Percentiles rank a stretch among this genome's conserved stretches.
phyloP scores from a whole-genome alignment of 2,888 invertebrate genomes.

The Poecilobothrus nobilitatus region DNA sequence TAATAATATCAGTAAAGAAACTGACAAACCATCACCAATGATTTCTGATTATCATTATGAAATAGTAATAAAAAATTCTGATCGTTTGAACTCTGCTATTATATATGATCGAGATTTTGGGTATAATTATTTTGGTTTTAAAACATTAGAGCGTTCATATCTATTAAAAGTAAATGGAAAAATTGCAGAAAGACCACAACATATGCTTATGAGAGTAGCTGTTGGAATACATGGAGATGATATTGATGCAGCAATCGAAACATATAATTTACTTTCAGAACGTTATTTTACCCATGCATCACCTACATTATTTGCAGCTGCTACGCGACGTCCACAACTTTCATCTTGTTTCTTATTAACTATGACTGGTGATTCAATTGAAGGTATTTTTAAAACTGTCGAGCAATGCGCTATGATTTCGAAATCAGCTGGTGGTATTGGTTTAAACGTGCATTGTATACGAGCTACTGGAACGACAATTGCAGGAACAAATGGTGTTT shows the following conservation, averaged over 20 bases:
- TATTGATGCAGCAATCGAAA: conserved; percentile 85
- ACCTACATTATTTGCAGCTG: conserved; percentile 93
- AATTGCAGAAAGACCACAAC: conserved; percentile 94
- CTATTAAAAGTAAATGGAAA: conserved; percentile 83
- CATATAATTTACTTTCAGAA: conserved; percentile 91
- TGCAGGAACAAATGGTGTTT: conserved; percentile 87
- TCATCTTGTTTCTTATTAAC: conserved; percentile 93
- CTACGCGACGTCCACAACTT: conserved; percentile 81
- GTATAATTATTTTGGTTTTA: conserved; percentile 99
- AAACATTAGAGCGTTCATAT: conserved; percentile 93
- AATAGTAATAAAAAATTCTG: conserved; percentile 79
- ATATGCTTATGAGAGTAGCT: conserved; percentile 96
- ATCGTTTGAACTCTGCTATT: conserved; percentile 85
- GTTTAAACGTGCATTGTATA: conserved; percentile 92
- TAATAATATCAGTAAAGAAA: conserved; percentile 64
- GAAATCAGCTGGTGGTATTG: conserved; percentile 95
- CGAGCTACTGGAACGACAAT: conserved; percentile 86
- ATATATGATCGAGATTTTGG: conserved; percentile 94
- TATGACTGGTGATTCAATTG: conserved; percentile 90
- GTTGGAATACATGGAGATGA: conserved; percentile 94
- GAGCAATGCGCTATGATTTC: conserved; percentile 92
- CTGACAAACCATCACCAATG: conserved; percentile 67
- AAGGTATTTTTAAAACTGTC: conserved; percentile 87
- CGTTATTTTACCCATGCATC: conserved; percentile 97
- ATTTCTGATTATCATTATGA: conserved; percentile 75